Evolutionary conservation across 2,113 vertebrate genomes (phyloP).

Genomic region (Callithrix jacchus): DNA sequence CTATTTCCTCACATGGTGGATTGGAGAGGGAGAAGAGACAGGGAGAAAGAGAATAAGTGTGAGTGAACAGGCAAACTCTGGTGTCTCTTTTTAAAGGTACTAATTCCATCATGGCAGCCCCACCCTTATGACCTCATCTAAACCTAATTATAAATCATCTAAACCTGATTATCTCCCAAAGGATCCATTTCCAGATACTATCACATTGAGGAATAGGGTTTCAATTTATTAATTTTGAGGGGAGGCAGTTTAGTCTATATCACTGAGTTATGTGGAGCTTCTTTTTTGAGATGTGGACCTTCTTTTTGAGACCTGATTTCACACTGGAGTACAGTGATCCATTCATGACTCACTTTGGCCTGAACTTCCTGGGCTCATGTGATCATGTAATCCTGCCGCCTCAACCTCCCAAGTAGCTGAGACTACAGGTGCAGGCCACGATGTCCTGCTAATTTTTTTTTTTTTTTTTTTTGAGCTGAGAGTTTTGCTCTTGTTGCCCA

Average conservation of each 20-base stretch:
- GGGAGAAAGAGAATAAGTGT: background rate
- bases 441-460: too few relatives aligned
- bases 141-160: constrained; percentile 1
- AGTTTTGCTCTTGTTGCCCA: too few relatives aligned
- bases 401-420: too few relatives aligned
- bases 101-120: background rate
- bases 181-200: background rate
- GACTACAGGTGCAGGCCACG: too few relatives aligned
- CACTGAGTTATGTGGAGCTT: background rate
- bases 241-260: background rate
- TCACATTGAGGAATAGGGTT: background rate
- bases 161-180: background rate
- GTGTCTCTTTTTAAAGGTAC: background rate
- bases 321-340: too few relatives aligned
- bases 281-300: too few relatives aligned
- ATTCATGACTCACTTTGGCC: too few relatives aligned
- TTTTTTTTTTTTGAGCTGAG: too few relatives aligned
- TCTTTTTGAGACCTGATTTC: too few relatives aligned
- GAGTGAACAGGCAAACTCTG: background rate
- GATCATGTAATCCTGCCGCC: too few relatives aligned
- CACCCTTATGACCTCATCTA: background rate
- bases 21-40: background rate
- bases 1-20: background rate
- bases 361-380: too few relatives aligned
- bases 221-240: background rate